Conservation (phyloP, 2,888 invertebrate species). For the Endomychus coccineus region DNA sequence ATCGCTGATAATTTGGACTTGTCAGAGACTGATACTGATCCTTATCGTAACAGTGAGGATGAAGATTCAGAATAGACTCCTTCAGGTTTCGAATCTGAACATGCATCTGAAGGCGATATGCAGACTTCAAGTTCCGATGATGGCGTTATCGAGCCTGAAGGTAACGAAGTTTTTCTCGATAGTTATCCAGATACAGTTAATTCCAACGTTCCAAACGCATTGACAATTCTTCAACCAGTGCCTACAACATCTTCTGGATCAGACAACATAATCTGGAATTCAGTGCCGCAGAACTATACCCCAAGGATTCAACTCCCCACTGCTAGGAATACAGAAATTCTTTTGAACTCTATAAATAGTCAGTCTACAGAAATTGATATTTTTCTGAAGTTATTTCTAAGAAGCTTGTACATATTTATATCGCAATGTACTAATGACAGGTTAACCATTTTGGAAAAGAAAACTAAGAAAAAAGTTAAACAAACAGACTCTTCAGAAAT, state of each 20-base stretch:
- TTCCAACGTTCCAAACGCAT: constrained; percentile 4
- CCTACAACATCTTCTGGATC: constrained; percentile 7
- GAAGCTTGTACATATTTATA: constrained; percentile 2
- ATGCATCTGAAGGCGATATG: constrained; percentile 6
- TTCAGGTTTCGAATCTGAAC: constrained; percentile 5
- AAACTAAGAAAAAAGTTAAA: constrained; percentile 1
- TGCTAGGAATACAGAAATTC: constrained; percentile 7
- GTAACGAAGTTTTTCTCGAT: too few species aligned
- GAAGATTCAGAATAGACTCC: constrained; percentile 5
- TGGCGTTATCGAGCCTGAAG: too few species aligned
- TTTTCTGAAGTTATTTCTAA: constrained; percentile 5
- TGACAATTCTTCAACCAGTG: constrained; percentile 4
- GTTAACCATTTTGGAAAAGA: constrained; percentile 2
- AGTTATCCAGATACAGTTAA: too few species aligned
- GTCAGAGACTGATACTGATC: constrained; percentile 6
- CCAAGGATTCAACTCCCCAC: constrained; percentile 7
- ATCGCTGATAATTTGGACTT: constrained; percentile 6
- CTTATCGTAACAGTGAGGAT: constrained; percentile 4
- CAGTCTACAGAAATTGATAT: constrained; percentile 2
- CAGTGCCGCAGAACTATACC: too few species aligned
- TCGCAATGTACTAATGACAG: constrained; percentile 2
- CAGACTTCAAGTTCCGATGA: too few species aligned
- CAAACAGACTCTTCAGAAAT: constrained; percentile 4
- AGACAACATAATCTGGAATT: too few species aligned
- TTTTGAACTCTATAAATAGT: constrained; percentile 7